phyloP scores from a whole-genome alignment of 2,888 invertebrate genomes.

The Nematopogon swammerdamellus region DNA sequence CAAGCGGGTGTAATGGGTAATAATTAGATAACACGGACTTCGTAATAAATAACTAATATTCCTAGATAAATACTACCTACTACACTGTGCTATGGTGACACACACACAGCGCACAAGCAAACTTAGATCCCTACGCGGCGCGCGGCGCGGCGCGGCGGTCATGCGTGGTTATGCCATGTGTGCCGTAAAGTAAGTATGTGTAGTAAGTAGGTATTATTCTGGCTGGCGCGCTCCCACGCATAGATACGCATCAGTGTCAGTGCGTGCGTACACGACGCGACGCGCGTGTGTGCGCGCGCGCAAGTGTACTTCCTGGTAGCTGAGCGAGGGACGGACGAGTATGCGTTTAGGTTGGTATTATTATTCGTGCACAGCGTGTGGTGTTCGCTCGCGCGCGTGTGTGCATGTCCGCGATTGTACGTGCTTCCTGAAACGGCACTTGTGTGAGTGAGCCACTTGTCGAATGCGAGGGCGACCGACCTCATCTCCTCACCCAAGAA shows the following conservation, averaged over 20 bases:
- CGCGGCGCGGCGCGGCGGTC: constrained; percentile 11
- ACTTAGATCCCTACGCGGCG: too few species aligned
- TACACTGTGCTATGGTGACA: too few species aligned
- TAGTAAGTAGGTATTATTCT: neutral
- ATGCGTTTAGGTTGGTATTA: neutral
- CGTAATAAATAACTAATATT: too few species aligned
- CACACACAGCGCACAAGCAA: too few species aligned
- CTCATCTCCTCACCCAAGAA: constrained; percentile 36
- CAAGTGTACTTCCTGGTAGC: constrained; percentile 56
- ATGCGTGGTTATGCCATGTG: too few species aligned
- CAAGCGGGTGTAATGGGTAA: too few species aligned
- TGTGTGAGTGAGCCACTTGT: constrained; percentile 54
- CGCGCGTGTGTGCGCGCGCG: constrained; percentile 39
- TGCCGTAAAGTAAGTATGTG: constrained; percentile 9
- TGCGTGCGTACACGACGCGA: constrained; percentile 35
- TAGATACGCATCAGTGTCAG: constrained; percentile 46
- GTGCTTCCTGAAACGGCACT: constrained; percentile 39
- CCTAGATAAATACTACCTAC: too few species aligned
- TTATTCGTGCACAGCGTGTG: neutral
- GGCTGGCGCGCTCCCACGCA: constrained; percentile 50
- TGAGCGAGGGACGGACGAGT: constrained; percentile 31
- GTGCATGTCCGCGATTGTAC: constrained; percentile 47
- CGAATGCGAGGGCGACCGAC: constrained; percentile 53
- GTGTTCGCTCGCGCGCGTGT: constrained; percentile 30
- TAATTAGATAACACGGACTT: too few species aligned